Evolutionary conservation across 2,797 vertebrate genomes (phyloP), one percentile per base, ranked within the genome.

Genomic region (Hyperoplus immaculatus): DNA sequence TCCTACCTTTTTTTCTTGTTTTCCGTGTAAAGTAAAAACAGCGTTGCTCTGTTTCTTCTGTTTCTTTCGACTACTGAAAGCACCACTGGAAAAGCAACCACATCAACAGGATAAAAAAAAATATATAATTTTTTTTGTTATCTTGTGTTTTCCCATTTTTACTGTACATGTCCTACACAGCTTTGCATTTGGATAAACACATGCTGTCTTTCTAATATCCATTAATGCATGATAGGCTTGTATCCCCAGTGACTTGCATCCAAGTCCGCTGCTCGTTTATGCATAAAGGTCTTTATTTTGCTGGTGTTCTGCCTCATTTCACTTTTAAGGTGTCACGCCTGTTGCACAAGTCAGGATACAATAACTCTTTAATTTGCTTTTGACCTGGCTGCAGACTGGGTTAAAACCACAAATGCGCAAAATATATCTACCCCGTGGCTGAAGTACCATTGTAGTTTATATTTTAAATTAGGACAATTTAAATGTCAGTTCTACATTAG

Each of bases 1-100:
- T 76, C 43, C 41, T 69, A 70, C 49, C 61, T 77, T 64, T 59
- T n/a, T 56, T 59, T 74, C 39, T 60, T 66, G 41, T 70, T 60
- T 29, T 64, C 66, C 9, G 10, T 68, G 57, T 53, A 18, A 78
- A 74, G 57, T 57, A 38, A 56, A 72, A 78, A 47, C 55, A 49
- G 1, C 1, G 1, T 38, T 61, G n/a, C 55, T 78, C 47, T 65
- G 47, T 50, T 78, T 55, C 18, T 21, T 56, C 70, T 83, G 21
- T 64, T 63, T 72, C 39, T 2, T 39, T 70, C 14, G 46, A 6
- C 55, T 70, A 29, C 12, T 45, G 15, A 51, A 16, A 39, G 43
- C 12, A 29, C 9, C 41, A 5, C 15, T 51, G n/a, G 6, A 65
- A 60, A 42, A n/a, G 8, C n/a, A 42, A 16, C 29, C 41, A 13